phyloP scores from a whole-genome alignment of 2,113 vertebrate species.

The Elanus axillaris region DNA sequence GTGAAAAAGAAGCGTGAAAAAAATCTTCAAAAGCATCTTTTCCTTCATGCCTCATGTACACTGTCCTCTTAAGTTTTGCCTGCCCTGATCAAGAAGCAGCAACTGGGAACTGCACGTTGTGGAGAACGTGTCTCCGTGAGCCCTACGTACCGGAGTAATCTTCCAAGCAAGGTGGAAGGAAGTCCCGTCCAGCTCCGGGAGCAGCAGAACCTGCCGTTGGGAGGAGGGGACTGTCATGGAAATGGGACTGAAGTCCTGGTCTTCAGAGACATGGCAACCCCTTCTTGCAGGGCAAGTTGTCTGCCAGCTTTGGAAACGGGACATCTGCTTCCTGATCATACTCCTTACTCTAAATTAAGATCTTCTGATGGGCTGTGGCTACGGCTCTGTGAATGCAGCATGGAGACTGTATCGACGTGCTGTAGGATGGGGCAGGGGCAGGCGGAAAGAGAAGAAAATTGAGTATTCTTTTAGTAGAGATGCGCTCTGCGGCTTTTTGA shows the following conservation, averaged over 20 bases:
- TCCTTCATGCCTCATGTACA: accelerated
- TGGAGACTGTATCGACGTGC: background rate
- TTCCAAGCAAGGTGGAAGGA: background rate
- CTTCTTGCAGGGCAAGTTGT: background rate
- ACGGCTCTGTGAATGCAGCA: background rate
- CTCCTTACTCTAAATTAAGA: background rate
- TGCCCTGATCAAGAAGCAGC: background rate
- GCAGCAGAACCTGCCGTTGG: background rate
- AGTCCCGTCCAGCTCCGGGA: background rate
- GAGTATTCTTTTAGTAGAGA: background rate
- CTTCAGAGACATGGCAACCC: background rate
- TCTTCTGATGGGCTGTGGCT: background rate
- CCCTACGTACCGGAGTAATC: background rate
- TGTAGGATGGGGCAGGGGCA: background rate
- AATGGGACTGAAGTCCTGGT: background rate
- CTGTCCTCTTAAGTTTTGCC: background rate
- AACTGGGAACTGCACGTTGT: background rate
- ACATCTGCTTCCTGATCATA: background rate
- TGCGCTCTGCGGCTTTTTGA: background rate
- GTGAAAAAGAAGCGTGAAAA: background rate
- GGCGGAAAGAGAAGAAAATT: background rate
- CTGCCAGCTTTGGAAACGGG: background rate
- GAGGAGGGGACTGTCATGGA: background rate
- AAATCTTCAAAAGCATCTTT: background rate
- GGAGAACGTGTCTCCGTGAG: background rate